Conservation (phyloP, 2,888 invertebrate species). For the Chelonus formosanus region DNA sequence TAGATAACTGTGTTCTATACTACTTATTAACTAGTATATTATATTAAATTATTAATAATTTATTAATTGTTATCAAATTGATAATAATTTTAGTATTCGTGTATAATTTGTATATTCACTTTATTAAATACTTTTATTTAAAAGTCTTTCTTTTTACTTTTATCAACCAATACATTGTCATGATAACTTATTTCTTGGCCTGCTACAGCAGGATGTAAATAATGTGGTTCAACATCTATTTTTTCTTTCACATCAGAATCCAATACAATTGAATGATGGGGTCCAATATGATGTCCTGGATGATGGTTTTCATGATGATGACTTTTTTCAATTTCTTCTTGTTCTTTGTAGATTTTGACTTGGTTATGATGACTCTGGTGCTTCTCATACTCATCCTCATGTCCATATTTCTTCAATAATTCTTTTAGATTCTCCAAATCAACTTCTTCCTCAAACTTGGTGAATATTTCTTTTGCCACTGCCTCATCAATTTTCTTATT, state of each 20-base stretch:
- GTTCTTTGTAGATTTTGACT: conserved; percentile 39
- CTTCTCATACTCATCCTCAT: conserved; percentile 44
- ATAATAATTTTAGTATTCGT: no score
- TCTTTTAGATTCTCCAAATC: conserved; percentile 55
- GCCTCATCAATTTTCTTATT: conserved; percentile 55
- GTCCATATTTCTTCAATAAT: conserved; percentile 51
- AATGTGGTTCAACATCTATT: conserved; percentile 70
- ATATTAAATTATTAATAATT: no score
- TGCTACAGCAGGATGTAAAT: conserved; percentile 70
- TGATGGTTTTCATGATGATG: conserved; percentile 50
- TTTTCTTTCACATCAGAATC: conserved; percentile 68
- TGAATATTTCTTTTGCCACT: conserved; percentile 54
- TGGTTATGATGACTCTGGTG: conserved; percentile 53
- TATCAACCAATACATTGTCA: conserved; percentile 57
- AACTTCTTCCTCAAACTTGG: conserved; percentile 53
- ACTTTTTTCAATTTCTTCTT: conserved; percentile 60
- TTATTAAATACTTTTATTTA: conserved; percentile 30
- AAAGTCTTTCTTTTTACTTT: conserved; percentile 60
- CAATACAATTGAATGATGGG: conserved; percentile 69
- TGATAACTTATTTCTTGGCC: conserved; percentile 70
- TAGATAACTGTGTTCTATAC: no score
- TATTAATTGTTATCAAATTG: no score
- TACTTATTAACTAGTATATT: no score
- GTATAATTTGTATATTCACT: no score
- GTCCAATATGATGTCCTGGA: conserved; percentile 66